phyloP scores from a whole-genome alignment of 2,888 invertebrate genomes.

The Brachyptera putata region DNA sequence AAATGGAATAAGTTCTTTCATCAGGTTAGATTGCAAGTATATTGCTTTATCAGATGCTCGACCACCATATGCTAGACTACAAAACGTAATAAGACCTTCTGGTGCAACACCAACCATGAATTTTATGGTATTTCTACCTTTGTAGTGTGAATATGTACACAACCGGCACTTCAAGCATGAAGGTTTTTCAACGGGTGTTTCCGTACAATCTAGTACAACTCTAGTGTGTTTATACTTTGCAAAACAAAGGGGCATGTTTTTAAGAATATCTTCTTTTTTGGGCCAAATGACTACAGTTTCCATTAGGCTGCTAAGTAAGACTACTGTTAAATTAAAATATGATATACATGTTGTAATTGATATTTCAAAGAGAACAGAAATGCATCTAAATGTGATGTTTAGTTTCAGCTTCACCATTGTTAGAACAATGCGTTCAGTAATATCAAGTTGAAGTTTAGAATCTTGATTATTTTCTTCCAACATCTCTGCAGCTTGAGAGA shows the following conservation, averaged over 20 bases:
- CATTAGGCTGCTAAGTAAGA: conserved; percentile 26
- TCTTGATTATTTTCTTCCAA: no score
- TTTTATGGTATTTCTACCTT: conserved; percentile 34
- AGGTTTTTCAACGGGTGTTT: conserved; percentile 35
- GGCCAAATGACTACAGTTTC: conserved; percentile 29
- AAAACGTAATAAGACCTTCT: no score
- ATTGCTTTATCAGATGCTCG: no score
- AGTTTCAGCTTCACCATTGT: not conserved
- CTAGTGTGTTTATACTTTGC: conserved; percentile 33
- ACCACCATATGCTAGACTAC: no score
- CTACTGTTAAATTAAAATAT: not conserved
- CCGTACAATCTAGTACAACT: conserved; percentile 38
- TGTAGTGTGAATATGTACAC: conserved; percentile 36
- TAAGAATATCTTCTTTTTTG: conserved; percentile 32
- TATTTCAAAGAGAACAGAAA: no score
- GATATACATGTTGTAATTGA: not conserved
- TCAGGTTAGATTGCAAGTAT: no score
- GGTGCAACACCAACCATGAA: no score
- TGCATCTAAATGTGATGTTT: not conserved
- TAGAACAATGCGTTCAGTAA: not conserved
- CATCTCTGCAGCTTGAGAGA: not conserved
- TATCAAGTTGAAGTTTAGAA: not conserved
- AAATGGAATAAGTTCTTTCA: no score
- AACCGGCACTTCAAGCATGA: conserved; percentile 34
- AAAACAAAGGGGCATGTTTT: conserved; percentile 37